phyloP scores from a whole-genome alignment of 2,113 vertebrate species.

The Nesospiza acunhae region DNA sequence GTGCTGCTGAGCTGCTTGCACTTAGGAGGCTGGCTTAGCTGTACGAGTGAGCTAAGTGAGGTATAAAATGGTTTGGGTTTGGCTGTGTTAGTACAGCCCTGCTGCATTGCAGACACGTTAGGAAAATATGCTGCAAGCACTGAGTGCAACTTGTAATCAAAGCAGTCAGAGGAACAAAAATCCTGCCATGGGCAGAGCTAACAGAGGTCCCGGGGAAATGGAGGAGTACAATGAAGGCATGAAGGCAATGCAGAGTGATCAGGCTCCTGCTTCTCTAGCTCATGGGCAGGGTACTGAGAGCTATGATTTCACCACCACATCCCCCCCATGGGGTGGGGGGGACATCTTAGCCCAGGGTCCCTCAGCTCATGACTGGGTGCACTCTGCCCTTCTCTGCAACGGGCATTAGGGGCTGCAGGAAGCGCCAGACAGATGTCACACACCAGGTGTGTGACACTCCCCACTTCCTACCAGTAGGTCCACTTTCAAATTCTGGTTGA shows the following conservation, averaged over 20 bases:
- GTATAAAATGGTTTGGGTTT: not conserved
- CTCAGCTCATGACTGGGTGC: not conserved
- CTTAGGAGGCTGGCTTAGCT: not conserved
- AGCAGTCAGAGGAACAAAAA: not conserved
- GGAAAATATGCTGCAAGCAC: not conserved
- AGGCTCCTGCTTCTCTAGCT: not conserved
- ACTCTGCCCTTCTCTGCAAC: not conserved
- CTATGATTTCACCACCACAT: not conserved
- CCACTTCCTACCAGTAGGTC: not conserved
- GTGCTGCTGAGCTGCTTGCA: not conserved
- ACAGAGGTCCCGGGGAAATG: accelerated
- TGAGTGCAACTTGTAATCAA: not conserved
- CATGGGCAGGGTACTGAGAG: not conserved
- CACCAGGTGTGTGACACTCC: not conserved
- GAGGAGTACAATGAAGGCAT: not conserved
- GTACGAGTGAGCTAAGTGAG: not conserved
- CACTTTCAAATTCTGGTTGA: not conserved
- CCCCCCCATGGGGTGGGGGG: accelerated
- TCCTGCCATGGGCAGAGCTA: not conserved
- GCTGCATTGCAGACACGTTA: not conserved
- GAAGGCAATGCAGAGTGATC: not conserved
- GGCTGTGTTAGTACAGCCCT: not conserved
- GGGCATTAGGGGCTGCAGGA: not conserved
- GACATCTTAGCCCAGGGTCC: accelerated
- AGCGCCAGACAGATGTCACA: not conserved